These are phyloP conservation scores for Zoanthus sansibaricus DNA, from an alignment of 92 coral and sea anemone genomes.

Conservation along the genomic window DNA sequence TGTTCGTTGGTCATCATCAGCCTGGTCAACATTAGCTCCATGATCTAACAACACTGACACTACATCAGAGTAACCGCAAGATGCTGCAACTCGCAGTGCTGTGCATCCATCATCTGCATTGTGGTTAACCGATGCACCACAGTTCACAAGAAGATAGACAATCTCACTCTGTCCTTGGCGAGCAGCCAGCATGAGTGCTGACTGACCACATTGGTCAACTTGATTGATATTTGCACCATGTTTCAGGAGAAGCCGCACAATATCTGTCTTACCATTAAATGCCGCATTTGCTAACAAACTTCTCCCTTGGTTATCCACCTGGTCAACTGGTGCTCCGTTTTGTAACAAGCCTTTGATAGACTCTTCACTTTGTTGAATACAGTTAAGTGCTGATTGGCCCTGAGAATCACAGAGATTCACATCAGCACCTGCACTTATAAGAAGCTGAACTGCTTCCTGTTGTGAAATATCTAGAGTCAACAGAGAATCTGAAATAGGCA, in stretches of 20 bases:
- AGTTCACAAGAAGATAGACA: conserved; percentile 93
- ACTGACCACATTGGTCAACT: conserved; percentile 89
- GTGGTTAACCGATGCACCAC: conserved; percentile 92
- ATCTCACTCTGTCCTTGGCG: conserved; percentile 94
- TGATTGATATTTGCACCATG: conserved; percentile 98
- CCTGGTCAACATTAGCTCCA: conserved; percentile 88
- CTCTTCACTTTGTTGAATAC: conserved; percentile 80
- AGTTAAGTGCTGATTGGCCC: conserved; percentile 55
- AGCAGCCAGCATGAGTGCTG: conserved; percentile 92
- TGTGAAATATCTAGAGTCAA: conserved; percentile 70
- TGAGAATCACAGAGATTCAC: conserved; percentile 58
- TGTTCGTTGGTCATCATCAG: conserved; percentile 93
- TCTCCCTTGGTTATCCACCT: conserved; percentile 87
- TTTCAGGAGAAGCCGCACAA: conserved; percentile 82
- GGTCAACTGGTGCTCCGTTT: conserved; percentile 81
- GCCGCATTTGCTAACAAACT: conserved; percentile 94
- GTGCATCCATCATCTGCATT: conserved; percentile 95
- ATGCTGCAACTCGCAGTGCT: conserved; percentile 90
- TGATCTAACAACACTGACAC: conserved; percentile 90
- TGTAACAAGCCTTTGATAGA: conserved; percentile 69
- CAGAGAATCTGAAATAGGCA: conserved; percentile 74
- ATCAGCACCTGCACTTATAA: conserved; percentile 83
- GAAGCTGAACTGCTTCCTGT: conserved; percentile 79
- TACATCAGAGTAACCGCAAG: conserved; percentile 95
- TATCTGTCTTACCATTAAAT: conserved; percentile 85